Evolutionary conservation across 2,113 vertebrate genomes (phyloP).

Genomic region (Dermatemys mawii): DNA sequence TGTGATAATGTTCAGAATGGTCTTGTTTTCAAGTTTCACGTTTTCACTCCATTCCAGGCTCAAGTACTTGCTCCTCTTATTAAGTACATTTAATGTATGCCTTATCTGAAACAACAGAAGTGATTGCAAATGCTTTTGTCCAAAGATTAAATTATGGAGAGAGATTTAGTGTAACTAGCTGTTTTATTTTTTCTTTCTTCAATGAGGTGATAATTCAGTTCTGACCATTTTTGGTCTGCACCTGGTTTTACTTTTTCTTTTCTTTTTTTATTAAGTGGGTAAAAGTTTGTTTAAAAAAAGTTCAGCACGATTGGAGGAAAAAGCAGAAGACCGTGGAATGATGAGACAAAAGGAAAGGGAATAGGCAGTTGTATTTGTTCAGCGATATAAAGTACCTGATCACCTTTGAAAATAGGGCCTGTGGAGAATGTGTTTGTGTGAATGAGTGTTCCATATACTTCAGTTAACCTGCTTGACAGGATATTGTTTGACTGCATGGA

Average conservation of each 20-base stretch:
- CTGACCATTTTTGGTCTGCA: neutral
- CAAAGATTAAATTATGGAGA: neutral
- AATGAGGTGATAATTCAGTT: neutral
- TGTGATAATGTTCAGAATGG: neutral
- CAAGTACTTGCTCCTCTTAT: neutral
- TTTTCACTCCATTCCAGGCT: slow-evolving; percentile 9
- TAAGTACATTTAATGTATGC: slow-evolving; percentile 7
- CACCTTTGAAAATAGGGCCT: neutral
- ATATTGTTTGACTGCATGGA: neutral
- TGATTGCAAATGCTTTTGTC: slow-evolving; percentile 12
- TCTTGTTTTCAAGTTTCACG: slow-evolving; percentile 19
- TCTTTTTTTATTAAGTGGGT: neutral
- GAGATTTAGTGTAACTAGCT: neutral
- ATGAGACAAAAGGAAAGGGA: neutral
- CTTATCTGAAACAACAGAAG: neutral
- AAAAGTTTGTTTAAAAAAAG: neutral
- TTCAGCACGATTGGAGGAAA: neutral
- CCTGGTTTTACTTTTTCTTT: neutral
- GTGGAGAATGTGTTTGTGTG: neutral
- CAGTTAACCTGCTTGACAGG: fast-evolving
- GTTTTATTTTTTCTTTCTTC: slow-evolving; percentile 23
- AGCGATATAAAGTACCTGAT: neutral
- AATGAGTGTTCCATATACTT: neutral
- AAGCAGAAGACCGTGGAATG: neutral
- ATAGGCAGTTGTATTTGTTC: neutral